Percentiles rank a stretch among this genome's conserved stretches.
Conservation (phyloP, 2,888 invertebrate species). For the Lamellibrachia columna region DNA sequence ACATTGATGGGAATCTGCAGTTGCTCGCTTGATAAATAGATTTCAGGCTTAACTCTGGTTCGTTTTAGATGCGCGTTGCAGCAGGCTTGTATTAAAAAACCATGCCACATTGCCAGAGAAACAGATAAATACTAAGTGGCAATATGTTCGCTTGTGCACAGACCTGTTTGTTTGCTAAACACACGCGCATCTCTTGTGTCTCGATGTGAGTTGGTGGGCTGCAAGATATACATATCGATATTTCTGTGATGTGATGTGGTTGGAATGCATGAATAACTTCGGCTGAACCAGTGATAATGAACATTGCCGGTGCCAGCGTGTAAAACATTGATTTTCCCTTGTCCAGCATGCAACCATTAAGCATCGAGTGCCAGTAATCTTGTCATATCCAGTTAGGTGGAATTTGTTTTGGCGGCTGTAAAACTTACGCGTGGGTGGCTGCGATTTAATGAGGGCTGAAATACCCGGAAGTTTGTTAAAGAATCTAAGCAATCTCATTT, state of each 20-base stretch:
- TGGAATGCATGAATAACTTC: conserved; percentile 10
- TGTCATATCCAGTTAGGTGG: conserved; percentile 4
- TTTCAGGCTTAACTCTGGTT: neutral
- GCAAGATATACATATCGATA: conserved; percentile 16
- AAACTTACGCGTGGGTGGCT: neutral
- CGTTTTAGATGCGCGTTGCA: neutral
- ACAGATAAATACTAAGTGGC: neutral
- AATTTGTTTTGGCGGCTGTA: conserved; percentile 11
- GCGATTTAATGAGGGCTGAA: neutral
- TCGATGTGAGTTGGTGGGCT: neutral
- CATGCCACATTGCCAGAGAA: neutral
- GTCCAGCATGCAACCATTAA: neutral
- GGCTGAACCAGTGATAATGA: conserved; percentile 6
- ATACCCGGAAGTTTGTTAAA: neutral
- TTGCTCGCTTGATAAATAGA: neutral
- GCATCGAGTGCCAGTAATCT: conserved; percentile 3
- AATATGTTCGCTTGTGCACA: neutral
- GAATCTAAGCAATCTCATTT: neutral
- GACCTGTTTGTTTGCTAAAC: neutral
- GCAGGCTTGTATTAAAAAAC: neutral
- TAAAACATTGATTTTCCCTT: conserved; percentile 12
- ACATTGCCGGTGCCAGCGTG: conserved; percentile 6
- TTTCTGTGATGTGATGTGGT: conserved; percentile 9
- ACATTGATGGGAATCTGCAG: neutral
- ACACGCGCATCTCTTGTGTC: neutral